Conservation (phyloP, 1,140 invertebrate genomes). For the Scylla paramamosain region DNA sequence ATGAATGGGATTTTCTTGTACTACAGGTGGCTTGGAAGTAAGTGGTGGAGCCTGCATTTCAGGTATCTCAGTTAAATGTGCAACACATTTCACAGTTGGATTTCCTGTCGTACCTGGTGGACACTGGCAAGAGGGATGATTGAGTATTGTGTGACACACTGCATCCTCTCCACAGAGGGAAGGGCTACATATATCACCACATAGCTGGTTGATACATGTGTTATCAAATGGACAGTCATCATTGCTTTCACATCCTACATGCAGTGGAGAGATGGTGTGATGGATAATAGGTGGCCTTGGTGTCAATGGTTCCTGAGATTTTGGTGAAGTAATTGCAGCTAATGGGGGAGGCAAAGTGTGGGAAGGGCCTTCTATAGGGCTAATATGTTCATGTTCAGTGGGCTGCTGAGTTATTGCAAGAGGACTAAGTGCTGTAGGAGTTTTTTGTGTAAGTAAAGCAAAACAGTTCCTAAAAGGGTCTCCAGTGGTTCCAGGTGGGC, state of each 20-base stretch:
- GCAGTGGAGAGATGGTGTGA: slow-evolving; percentile 78
- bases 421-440: slow-evolving; percentile 70
- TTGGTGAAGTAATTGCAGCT: slow-evolving; percentile 29
- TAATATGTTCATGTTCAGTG: neutral
- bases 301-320: slow-evolving; percentile 11
- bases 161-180: slow-evolving; percentile 81
- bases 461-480: slow-evolving; percentile 90
- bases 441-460: slow-evolving; percentile 80
- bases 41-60: slow-evolving; percentile 78
- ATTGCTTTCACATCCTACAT: slow-evolving; percentile 92
- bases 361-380: neutral
- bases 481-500: slow-evolving; percentile 92
- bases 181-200: slow-evolving; percentile 80
- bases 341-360: slow-evolving; percentile 22
- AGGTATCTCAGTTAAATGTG: slow-evolving; percentile 67
- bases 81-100: slow-evolving; percentile 90
- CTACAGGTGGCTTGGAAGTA: slow-evolving; percentile 57
- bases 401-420: slow-evolving; percentile 34
- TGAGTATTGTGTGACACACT: slow-evolving; percentile 84
- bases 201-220: slow-evolving; percentile 91
- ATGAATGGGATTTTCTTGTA: slow-evolving; percentile 82
- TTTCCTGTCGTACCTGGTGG: slow-evolving; percentile 93
- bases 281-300: neutral
- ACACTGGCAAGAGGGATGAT: slow-evolving; percentile 89
- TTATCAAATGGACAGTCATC: slow-evolving; percentile 92